Evolutionary conservation across 2,797 vertebrate genomes (phyloP).

Genomic region (Phoxinus dragarum): DNA sequence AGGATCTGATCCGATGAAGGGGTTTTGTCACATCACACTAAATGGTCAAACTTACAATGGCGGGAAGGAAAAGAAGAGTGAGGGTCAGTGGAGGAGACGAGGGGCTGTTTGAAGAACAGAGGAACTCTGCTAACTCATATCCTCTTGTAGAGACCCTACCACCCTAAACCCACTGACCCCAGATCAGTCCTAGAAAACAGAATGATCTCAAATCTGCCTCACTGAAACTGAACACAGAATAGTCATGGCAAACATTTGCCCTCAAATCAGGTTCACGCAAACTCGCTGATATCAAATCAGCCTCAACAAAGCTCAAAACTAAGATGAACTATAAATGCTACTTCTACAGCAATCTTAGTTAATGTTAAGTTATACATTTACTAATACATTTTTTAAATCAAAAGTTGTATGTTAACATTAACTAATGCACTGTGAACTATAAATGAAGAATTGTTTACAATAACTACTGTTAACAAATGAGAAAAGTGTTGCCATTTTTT

Average conservation of each 20-base stretch:
- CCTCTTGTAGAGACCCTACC: conserved; percentile 21
- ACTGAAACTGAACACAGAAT: not conserved
- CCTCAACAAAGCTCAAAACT: not conserved
- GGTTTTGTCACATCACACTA: conserved; percentile 29
- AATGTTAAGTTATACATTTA: no score
- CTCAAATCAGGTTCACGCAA: not conserved
- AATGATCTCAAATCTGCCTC: not conserved
- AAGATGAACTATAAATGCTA: not conserved
- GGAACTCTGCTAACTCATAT: conserved; percentile 36
- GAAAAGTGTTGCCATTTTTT: not conserved
- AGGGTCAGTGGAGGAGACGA: conserved; percentile 22
- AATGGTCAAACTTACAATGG: conserved; percentile 40
- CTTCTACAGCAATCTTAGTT: not conserved
- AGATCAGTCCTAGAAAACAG: conserved; percentile 9
- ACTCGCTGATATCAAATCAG: not conserved
- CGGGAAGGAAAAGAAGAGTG: conserved; percentile 48
- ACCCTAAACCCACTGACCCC: conserved; percentile 5
- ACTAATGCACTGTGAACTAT: no score
- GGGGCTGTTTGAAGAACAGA: conserved; percentile 23
- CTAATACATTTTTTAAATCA: no score
- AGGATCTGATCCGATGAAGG: conserved; percentile 27
- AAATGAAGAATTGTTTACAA: no score
- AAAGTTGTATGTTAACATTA: no score
- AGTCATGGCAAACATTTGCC: not conserved
- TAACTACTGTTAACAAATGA: not conserved